These are phyloP conservation scores for Nemapogon koenigi DNA, from an alignment of 2,888 invertebrate genomes.

Conservation along the genomic window DNA sequence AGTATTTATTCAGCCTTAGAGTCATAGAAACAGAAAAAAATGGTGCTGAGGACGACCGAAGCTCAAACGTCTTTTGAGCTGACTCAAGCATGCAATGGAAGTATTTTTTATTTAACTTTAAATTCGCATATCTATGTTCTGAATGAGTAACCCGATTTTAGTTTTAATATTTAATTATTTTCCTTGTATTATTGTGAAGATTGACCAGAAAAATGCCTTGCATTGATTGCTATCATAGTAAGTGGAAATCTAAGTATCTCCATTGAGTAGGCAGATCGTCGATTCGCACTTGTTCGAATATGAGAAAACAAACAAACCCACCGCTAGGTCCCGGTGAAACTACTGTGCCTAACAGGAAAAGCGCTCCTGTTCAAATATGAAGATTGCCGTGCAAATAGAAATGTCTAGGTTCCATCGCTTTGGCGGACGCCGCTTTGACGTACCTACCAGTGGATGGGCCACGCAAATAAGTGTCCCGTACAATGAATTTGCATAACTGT, in stretches of 20 bases:
- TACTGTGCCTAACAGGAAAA: slow-evolving; percentile 35
- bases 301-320: slow-evolving; percentile 28
- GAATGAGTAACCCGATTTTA: too few relatives aligned
- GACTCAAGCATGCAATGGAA: too few relatives aligned
- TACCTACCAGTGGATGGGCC: slow-evolving; percentile 1
- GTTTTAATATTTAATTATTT: too few relatives aligned
- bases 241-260: background rate
- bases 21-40: too few relatives aligned
- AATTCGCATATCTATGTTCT: too few relatives aligned
- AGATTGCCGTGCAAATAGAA: slow-evolving; percentile 56
- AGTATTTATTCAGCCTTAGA: too few relatives aligned
- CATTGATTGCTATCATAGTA: background rate
- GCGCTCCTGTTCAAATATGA: slow-evolving; percentile 51
- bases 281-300: background rate
- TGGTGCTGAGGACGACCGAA: too few relatives aligned
- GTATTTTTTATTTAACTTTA: too few relatives aligned
- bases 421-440: slow-evolving; percentile 3
- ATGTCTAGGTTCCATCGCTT: slow-evolving; percentile 21
- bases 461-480: slow-evolving; percentile 9
- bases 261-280: background rate
- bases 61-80: too few relatives aligned
- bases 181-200: too few relatives aligned
- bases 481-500: slow-evolving; percentile 8
- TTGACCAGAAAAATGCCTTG: background rate
- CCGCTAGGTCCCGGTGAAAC: slow-evolving; percentile 27